phyloP scores from a whole-genome alignment of 2,113 vertebrate genomes.

The Malurus cyaneus region DNA sequence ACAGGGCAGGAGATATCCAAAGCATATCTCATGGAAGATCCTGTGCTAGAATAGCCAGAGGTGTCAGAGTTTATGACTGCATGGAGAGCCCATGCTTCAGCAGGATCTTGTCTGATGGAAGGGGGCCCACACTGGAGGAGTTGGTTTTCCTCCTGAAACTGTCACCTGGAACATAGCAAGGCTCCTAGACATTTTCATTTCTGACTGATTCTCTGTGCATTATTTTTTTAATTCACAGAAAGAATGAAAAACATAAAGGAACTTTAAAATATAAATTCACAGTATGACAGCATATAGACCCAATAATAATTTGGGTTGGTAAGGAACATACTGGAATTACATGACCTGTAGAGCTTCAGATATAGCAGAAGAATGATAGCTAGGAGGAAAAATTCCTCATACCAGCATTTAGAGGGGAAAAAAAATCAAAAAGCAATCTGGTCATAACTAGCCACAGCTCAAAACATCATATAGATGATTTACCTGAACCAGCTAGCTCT shows the following conservation, averaged over 20 bases:
- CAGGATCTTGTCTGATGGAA: neutral
- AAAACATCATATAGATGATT: neutral
- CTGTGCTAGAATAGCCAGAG: neutral
- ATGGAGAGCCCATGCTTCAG: accelerated
- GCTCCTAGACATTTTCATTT: neutral
- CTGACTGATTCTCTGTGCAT: neutral
- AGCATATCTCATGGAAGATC: accelerated
- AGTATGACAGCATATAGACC: neutral
- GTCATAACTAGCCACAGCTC: neutral
- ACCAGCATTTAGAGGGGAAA: neutral
- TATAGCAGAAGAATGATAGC: neutral
- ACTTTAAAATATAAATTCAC: neutral
- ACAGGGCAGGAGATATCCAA: neutral
- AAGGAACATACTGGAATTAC: neutral
- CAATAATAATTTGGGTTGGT: neutral
- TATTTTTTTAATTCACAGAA: neutral
- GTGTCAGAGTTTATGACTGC: neutral
- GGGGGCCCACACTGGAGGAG: neutral
- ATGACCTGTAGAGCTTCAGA: neutral
- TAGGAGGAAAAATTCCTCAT: neutral
- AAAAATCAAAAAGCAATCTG: neutral
- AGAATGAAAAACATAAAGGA: neutral
- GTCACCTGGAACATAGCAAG: accelerated
- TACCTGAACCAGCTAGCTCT: neutral
- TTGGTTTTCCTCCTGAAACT: neutral